These are phyloP conservation scores for Meles meles DNA, from an alignment of 2,113 vertebrate genomes.

Conservation along the genomic window DNA sequence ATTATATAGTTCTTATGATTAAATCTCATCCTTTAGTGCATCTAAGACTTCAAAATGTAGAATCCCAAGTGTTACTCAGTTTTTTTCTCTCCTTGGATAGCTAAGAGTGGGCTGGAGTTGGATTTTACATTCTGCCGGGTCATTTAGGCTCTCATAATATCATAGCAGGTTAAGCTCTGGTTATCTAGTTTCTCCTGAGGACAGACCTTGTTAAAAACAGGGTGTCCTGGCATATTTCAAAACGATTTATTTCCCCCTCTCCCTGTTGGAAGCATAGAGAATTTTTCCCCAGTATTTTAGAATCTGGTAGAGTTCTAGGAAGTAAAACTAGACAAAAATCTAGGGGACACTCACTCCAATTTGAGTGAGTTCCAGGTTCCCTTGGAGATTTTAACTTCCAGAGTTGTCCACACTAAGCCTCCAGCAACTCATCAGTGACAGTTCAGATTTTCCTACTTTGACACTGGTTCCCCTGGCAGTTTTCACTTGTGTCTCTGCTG, in stretches of 20 bases:
- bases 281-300: neutral
- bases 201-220: neutral
- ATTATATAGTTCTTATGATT: neutral
- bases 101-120: neutral
- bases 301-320: neutral
- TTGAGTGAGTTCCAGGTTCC: neutral
- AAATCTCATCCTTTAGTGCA: neutral
- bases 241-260: neutral
- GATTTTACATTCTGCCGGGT: neutral
- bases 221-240: neutral
- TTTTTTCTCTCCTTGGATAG: neutral
- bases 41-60: neutral
- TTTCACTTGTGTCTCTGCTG: neutral
- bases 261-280: neutral
- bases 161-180: neutral
- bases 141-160: neutral
- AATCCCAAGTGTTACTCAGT: neutral
- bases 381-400: neutral
- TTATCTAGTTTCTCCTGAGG: neutral
- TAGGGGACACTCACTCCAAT: neutral
- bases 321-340: neutral
- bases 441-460: neutral
- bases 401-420: neutral
- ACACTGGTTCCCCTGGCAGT: neutral
- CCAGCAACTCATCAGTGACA: neutral